Percentiles rank a stretch among this genome's conserved stretches.
These are phyloP conservation scores for Sphaerophoria rueppellii DNA, from an alignment of 2,888 invertebrate genomes.

Conservation along the genomic window DNA sequence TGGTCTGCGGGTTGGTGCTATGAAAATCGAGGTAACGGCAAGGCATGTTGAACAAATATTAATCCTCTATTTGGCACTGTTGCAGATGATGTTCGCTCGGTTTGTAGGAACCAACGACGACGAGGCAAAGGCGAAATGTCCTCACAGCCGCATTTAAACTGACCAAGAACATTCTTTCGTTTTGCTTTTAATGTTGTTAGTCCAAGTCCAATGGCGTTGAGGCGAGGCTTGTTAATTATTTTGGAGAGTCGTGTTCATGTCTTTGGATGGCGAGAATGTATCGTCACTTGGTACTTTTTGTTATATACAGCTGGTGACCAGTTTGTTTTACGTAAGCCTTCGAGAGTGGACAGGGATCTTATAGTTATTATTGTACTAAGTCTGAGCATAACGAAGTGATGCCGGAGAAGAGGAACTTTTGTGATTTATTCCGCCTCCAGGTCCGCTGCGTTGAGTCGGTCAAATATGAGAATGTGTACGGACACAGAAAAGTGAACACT, in stretches of 20 bases:
- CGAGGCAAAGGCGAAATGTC: slow-evolving; percentile 31
- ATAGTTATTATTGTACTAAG: not conserved
- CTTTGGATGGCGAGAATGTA: not conserved
- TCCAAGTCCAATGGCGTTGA: not conserved
- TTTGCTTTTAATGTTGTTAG: slow-evolving; percentile 43
- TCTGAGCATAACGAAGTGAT: slow-evolving; percentile 49
- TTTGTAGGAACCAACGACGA: too few relatives aligned
- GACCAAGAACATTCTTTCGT: slow-evolving; percentile 66
- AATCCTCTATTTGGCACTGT: slow-evolving; percentile 71
- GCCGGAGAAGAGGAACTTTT: slow-evolving; percentile 27
- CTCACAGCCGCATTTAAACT: slow-evolving; percentile 69
- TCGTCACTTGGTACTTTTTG: not conserved
- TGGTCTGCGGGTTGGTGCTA: not conserved
- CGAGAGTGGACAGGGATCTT: slow-evolving; percentile 43
- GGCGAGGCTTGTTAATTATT: slow-evolving; percentile 13
- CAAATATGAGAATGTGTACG: slow-evolving; percentile 53
- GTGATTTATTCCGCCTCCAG: slow-evolving; percentile 62
- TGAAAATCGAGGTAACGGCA: slow-evolving; percentile 6
- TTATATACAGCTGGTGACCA: slow-evolving; percentile 47
- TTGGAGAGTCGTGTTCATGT: slow-evolving; percentile 16
- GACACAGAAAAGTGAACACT: not conserved
- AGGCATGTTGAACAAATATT: slow-evolving; percentile 71
- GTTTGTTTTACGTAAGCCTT: slow-evolving; percentile 48
- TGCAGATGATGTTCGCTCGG: slow-evolving; percentile 70
- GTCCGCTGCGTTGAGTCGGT: slow-evolving; percentile 42